phyloP scores from a whole-genome alignment of 2,797 vertebrate genomes.

The Tolypeutes matacus region DNA sequence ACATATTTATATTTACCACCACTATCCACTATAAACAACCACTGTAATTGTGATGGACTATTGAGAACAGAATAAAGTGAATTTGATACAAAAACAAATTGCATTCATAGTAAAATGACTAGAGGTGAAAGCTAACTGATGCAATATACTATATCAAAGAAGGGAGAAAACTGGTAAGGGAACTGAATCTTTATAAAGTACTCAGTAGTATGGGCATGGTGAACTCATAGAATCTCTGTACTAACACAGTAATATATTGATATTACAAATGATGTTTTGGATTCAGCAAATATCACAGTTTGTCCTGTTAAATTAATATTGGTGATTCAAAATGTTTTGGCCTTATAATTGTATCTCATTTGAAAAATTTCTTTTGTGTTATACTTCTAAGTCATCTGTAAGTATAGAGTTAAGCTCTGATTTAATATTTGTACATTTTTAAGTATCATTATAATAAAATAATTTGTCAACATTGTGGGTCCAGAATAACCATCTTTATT shows the following conservation, averaged over 20 bases:
- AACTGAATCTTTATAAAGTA: fast-evolving
- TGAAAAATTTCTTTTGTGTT: constrained; percentile 1
- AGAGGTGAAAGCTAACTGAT: background rate
- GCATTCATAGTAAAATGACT: background rate
- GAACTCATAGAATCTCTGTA: background rate
- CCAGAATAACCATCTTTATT: background rate
- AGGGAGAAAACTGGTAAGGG: background rate
- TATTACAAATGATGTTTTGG: background rate
- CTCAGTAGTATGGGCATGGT: background rate
- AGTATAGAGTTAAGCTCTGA: background rate
- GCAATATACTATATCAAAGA: background rate
- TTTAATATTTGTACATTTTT: background rate
- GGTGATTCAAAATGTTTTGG: background rate
- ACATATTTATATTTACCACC: background rate
- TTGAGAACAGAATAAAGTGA: background rate
- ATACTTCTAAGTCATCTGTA: background rate
- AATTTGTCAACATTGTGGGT: background rate
- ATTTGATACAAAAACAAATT: background rate
- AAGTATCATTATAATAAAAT: constrained; percentile 11
- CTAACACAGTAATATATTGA: background rate
- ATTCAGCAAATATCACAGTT: background rate
- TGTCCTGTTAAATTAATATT: background rate
- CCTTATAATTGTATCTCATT: background rate
- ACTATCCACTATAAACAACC: background rate
- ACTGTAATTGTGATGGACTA: background rate